Conservation (phyloP, 2,888 invertebrate genomes). For the Lycocerus yunnanus region DNA sequence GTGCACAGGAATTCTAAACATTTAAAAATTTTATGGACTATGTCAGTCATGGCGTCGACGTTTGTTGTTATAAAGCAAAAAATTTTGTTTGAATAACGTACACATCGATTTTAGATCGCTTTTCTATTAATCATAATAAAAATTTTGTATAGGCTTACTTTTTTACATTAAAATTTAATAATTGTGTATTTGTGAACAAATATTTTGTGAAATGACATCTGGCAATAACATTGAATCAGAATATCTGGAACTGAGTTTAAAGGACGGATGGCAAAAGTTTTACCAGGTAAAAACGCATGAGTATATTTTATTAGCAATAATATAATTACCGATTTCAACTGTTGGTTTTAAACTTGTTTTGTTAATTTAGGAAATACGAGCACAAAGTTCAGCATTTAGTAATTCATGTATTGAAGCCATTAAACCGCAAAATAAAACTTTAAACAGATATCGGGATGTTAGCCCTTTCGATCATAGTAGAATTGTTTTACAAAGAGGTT, state of each 20-base stretch:
- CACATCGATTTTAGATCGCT: neutral
- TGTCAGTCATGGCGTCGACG: constrained; percentile 48
- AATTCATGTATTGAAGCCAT: constrained; percentile 73
- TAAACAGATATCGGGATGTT: constrained; percentile 94
- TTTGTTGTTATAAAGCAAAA: constrained; percentile 33
- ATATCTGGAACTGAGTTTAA: constrained; percentile 71
- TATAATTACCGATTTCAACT: neutral
- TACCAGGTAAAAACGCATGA: constrained; percentile 65
- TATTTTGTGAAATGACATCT: constrained; percentile 40
- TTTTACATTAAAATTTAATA: neutral
- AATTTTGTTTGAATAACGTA: constrained; percentile 21
- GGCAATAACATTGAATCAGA: constrained; percentile 67
- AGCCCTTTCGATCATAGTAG: constrained; percentile 95
- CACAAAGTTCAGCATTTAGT: constrained; percentile 67
- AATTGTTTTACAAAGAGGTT: constrained; percentile 73
- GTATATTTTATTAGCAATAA: constrained; percentile 5
- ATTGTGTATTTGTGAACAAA: constrained; percentile 10
- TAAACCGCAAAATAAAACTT: constrained; percentile 75
- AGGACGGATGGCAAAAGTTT: constrained; percentile 70
- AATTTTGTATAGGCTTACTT: neutral
- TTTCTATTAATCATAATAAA: neutral
- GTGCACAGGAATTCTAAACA: neutral
- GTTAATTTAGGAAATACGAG: constrained; percentile 71
- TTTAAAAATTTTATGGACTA: constrained; percentile 30
- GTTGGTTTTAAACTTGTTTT: constrained; percentile 20